Evolutionary conservation across 2,888 invertebrate species (phyloP), one percentile per base, ranked within the genome.

Genomic region (Thera obeliscata): DNA sequence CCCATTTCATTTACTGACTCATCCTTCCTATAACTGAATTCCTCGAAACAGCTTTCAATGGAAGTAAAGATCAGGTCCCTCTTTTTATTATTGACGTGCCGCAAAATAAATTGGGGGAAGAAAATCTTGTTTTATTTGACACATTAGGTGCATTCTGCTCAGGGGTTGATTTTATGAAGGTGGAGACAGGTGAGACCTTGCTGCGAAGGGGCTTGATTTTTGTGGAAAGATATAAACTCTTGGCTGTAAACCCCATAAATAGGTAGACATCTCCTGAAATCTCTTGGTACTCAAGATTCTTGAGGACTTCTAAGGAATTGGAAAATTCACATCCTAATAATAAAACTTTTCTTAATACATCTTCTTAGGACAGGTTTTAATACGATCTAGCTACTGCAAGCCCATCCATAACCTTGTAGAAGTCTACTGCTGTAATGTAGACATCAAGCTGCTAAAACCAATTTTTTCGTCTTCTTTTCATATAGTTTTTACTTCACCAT

Each of bases 31-130:
- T 67, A 72, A 72, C 64, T 61, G 66, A 74, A 75, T 76, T 82
- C 80, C 83, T 85, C 80, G 80, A 85, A 84, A 86, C 83, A 81
- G 82, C 77, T 81, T 78, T 80, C 79, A 73, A 74, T 81, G 85
- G 85, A 84, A 84, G 84, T 83, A 87, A 87, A 87, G 84, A 87
- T 87, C 84, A 81, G 76, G 81, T 85, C 86, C 84, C 82, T 85
- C 82, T 86, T 85, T 81, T 84, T 88, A 87, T 87, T 88, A 87
- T 90, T 87, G 88, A 87, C 89, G 87, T 87, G 88, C 87, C 84
- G 85, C 84, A 79, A 84, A 86, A 89, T 86, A 89, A 91, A 91
- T 91, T 90, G 81, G 82, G 85, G 85, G 87, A 83, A 79, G 80
- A 76, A 82, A 89, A 87, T 85, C 83, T 78, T 81, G 82, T 87